Percentiles rank a stretch among this genome's conserved stretches.
Evolutionary conservation across 2,797 vertebrate genomes (phyloP).

Genomic region (Petrocephalus schoutedeni): DNA sequence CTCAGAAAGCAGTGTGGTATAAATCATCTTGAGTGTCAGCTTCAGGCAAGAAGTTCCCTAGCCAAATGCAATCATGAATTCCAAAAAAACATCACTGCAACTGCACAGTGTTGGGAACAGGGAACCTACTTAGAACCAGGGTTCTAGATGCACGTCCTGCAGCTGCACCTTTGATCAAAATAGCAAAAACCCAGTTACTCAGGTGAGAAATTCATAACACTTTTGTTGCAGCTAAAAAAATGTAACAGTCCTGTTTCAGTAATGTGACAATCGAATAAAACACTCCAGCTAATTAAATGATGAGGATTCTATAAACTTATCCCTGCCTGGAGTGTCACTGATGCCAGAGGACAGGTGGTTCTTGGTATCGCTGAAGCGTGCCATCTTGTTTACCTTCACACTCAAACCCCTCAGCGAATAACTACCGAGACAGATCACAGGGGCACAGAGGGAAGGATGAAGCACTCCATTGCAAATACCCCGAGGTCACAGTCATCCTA

Average conservation of each 20-base stretch:
- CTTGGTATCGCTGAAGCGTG: neutral
- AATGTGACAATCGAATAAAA: neutral
- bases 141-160: neutral
- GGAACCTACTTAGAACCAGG: neutral
- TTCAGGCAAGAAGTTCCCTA: neutral
- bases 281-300: neutral
- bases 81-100: neutral
- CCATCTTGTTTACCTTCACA: neutral
- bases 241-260: neutral
- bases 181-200: neutral
- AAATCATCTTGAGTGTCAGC: neutral
- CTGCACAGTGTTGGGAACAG: neutral
- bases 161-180: neutral
- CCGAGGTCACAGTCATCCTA: neutral
- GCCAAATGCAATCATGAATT: neutral
- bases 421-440: neutral
- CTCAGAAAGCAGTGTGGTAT: neutral
- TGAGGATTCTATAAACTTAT: neutral
- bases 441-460: neutral
- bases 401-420: conserved; percentile 13
- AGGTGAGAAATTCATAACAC: neutral
- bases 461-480: neutral
- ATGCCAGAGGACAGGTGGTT: neutral
- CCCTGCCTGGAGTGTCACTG: neutral
- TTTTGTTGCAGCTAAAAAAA: neutral